Evolutionary conservation across 1,140 invertebrate species (phyloP), one percentile per base, ranked within the genome.

Genomic region (Zaprionus nigranus): DNA sequence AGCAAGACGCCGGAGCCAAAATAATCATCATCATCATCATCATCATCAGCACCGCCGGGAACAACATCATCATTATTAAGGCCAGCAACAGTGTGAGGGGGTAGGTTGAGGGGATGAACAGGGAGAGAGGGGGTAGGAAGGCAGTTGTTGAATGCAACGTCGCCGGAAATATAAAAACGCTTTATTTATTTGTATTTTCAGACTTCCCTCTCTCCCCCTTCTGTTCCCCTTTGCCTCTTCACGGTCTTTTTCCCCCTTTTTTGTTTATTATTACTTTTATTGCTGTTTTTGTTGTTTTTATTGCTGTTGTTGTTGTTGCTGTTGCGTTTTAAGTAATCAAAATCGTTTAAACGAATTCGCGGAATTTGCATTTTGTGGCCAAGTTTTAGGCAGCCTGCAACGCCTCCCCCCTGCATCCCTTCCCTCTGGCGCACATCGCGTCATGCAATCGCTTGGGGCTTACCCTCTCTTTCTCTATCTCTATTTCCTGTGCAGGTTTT

Each of bases 281-380:
- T 75, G 36, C 24, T 24, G 38, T 36, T n/a, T n/a, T n/a, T n/a
- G n/a, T n/a, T n/a, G n/a, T n/a, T n/a, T n/a, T n/a, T n/a, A n/a
- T n/a, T n/a, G n/a, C n/a, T 75, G 13, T 38, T 30, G 34, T 20
- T 49, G 15, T 43, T 60, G 30, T 24, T 53, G 58, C 34, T 70
- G 53, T 46, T 73, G 73, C 82, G 57, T 86, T 86, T 86, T 78
- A 58, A 82, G 79, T 76, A 82, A 82, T 86, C 79, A 86, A 86
- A 86, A 86, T 61, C 82, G 82, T 86, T 86, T 86, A 86, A 86
- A 64, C 79, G 79, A 86, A 86, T 86, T 86, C 78, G 72, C 53
- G 38, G 54, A 69, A 86, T 86, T 86, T 86, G 72, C 82, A 86
- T 86, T 86, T 74, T 51, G 59, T 70, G 70, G 73, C 40, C 56